A percentile compares a stretch with the other conserved stretches of the same genome.
Evolutionary conservation across 2,113 vertebrate species (phyloP).

Genomic region (Hyaena hyaena): DNA sequence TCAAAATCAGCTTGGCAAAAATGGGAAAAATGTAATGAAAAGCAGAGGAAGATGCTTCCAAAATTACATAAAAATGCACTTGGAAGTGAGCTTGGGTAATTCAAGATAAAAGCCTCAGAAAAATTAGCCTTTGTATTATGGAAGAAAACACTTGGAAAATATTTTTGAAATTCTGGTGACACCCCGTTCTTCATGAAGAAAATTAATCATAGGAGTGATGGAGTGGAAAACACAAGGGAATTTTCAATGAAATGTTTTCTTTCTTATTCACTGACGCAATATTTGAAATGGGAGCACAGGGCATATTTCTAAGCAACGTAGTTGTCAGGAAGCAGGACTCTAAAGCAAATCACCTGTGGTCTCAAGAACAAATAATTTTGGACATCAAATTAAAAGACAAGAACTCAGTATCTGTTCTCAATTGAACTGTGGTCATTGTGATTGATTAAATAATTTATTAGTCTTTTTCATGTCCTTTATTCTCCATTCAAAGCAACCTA

Average conservation of each 20-base stretch:
- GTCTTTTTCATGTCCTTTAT: background rate
- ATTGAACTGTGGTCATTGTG: slow-evolving; percentile 29
- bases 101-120: slow-evolving; percentile 55
- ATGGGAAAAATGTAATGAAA: slow-evolving; percentile 37
- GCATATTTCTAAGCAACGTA: slow-evolving; percentile 59
- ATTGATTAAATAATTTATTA: background rate
- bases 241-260: slow-evolving; percentile 79
- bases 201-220: slow-evolving; percentile 74
- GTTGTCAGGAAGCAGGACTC: slow-evolving; percentile 40
- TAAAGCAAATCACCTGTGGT: slow-evolving; percentile 66
- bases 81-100: slow-evolving; percentile 56
- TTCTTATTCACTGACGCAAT: slow-evolving; percentile 70
- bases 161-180: slow-evolving; percentile 73
- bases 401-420: slow-evolving; percentile 43
- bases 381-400: slow-evolving; percentile 52
- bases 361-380: slow-evolving; percentile 9
- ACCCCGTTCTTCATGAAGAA: slow-evolving; percentile 62
- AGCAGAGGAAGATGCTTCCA: slow-evolving; percentile 49
- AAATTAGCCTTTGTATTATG: slow-evolving; percentile 46
- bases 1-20: slow-evolving; percentile 57
- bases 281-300: slow-evolving; percentile 71
- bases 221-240: slow-evolving; percentile 74
- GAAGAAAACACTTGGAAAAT: slow-evolving; percentile 68
- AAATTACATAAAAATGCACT: slow-evolving; percentile 53
- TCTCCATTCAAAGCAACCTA: slow-evolving; percentile 25